These are phyloP conservation scores for Heteronetta atricapilla DNA, from an alignment of 2,113 vertebrate genomes.

Conservation along the genomic window DNA sequence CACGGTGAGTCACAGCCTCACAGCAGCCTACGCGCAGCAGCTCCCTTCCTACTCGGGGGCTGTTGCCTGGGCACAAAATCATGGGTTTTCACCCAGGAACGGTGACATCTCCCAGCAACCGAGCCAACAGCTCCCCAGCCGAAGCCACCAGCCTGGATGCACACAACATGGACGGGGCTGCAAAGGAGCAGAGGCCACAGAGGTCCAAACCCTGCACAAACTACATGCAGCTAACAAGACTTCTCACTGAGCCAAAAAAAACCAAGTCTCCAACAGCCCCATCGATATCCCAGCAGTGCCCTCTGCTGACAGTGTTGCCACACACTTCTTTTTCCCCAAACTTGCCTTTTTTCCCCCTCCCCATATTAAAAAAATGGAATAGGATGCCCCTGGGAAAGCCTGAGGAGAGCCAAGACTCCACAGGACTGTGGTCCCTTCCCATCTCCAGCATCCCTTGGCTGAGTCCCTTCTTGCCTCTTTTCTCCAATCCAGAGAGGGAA, in stretches of 20 bases:
- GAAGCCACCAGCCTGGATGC: not conserved
- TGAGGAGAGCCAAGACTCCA: not conserved
- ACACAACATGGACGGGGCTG: not conserved
- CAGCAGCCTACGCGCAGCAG: rapidly evolving
- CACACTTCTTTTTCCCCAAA: not conserved
- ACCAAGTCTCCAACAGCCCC: rapidly evolving
- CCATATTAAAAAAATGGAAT: not conserved
- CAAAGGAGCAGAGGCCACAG: not conserved
- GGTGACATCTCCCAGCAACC: rapidly evolving
- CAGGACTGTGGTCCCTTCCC: rapidly evolving
- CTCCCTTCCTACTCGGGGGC: rapidly evolving
- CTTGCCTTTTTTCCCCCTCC: rapidly evolving
- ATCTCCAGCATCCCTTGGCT: not conserved
- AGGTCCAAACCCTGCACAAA: not conserved
- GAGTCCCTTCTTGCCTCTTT: not conserved
- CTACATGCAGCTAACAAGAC: not conserved
- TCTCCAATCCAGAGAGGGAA: not conserved
- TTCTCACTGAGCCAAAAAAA: not conserved
- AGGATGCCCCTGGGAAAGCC: not conserved
- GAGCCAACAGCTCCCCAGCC: not conserved
- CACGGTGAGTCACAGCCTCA: not conserved
- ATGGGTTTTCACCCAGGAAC: not conserved
- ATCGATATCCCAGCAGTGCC: not conserved
- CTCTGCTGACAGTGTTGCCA: not conserved
- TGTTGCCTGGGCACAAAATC: not conserved